phyloP scores from a whole-genome alignment of 2,888 invertebrate genomes.

The Xestia xanthographa region DNA sequence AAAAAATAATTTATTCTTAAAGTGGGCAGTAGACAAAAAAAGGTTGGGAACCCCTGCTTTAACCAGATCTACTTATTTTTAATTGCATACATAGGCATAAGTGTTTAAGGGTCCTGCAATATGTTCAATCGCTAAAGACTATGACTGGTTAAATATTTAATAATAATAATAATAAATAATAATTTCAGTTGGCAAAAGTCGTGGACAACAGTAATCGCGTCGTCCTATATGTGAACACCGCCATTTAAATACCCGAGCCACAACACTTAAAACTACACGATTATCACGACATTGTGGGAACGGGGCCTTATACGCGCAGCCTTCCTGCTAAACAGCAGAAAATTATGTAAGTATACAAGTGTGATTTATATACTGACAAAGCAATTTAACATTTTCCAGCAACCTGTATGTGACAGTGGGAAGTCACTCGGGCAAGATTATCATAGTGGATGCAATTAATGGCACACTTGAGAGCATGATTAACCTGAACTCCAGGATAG shows the following conservation, averaged over 20 bases:
- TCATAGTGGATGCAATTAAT: slow-evolving; percentile 89
- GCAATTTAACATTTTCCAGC: slow-evolving; percentile 71
- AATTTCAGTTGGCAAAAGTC: too few relatives aligned
- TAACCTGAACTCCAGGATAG: slow-evolving; percentile 92
- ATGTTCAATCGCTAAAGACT: not conserved
- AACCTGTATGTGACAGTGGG: slow-evolving; percentile 83
- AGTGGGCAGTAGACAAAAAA: too few relatives aligned
- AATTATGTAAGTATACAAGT: not conserved
- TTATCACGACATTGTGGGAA: too few relatives aligned
- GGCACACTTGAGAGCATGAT: slow-evolving; percentile 88
- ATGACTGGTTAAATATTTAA: too few relatives aligned
- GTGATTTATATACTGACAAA: slow-evolving; percentile 3
- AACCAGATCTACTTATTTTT: not conserved
- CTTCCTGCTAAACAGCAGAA: not conserved
- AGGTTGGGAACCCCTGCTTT: too few relatives aligned
- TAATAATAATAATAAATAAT: too few relatives aligned
- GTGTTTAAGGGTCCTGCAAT: not conserved
- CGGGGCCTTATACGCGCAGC: too few relatives aligned
- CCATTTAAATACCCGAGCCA: too few relatives aligned
- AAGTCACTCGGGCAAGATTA: slow-evolving; percentile 93
- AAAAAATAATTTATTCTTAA: too few relatives aligned
- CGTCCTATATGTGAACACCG: too few relatives aligned
- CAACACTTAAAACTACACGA: too few relatives aligned
- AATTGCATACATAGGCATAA: not conserved
- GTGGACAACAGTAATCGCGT: too few relatives aligned